Evolutionary conservation across 2,888 invertebrate species (phyloP).

Genomic region (Thecocarcelia acutangulata): DNA sequence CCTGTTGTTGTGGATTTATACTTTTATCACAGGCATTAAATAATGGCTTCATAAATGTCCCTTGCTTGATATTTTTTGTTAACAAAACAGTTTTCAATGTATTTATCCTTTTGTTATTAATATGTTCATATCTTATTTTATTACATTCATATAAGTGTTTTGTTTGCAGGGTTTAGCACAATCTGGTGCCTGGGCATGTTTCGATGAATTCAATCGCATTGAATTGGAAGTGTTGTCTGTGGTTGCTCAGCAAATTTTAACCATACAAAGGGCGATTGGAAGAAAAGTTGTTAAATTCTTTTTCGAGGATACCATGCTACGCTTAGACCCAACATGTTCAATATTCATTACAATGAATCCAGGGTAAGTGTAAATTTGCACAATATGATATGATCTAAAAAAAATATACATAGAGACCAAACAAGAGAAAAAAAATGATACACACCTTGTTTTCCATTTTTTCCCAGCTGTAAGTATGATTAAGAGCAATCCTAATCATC

Average conservation of each 20-base stretch:
- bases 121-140: constrained; percentile 25
- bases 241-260: constrained; percentile 95
- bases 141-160: constrained; percentile 30
- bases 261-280: constrained; percentile 93
- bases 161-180: constrained; percentile 89
- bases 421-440: too few relatives aligned
- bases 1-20: too few relatives aligned
- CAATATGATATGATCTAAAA: not conserved
- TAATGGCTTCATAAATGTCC: too few relatives aligned
- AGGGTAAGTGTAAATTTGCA: constrained; percentile 83
- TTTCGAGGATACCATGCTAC: constrained; percentile 95
- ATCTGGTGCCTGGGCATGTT: constrained; percentile 96
- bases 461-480: too few relatives aligned
- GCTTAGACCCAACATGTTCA: constrained; percentile 92
- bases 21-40: too few relatives aligned
- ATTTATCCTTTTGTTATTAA: constrained; percentile 4
- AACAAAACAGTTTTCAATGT: not conserved
- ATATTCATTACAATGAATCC: constrained; percentile 98
- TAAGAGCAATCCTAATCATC: too few relatives aligned
- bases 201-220: constrained; percentile 97
- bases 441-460: too few relatives aligned
- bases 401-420: not conserved
- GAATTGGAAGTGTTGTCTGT: constrained; percentile 95
- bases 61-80: not conserved
- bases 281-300: constrained; percentile 90